Evolutionary conservation across 2,113 vertebrate species (phyloP).

Genomic region (Desmodus rotundus): DNA sequence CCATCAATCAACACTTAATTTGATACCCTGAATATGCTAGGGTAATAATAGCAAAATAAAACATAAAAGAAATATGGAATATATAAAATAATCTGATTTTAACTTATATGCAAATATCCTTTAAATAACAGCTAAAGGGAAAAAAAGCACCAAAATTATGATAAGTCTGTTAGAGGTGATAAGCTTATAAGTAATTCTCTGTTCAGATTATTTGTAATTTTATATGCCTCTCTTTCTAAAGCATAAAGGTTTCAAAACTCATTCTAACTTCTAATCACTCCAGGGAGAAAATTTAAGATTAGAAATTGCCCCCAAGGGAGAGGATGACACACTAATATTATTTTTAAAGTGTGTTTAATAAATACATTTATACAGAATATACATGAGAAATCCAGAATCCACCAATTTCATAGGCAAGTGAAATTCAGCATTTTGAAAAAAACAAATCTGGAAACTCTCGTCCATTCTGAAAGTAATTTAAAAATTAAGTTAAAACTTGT

Average conservation of each 20-base stretch:
- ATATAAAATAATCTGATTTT: constrained; percentile 14
- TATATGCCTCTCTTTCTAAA: constrained; percentile 6
- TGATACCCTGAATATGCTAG: neutral
- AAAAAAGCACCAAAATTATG: constrained; percentile 4
- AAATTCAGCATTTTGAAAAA: constrained; percentile 16
- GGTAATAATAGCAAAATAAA: constrained; percentile 38
- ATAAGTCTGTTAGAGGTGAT: neutral
- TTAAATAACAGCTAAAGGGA: neutral
- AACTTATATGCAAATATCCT: neutral
- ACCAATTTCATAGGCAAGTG: neutral
- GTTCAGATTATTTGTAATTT: constrained; percentile 8
- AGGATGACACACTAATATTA: neutral
- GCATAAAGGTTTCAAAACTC: neutral
- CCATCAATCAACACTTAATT: constrained; percentile 25
- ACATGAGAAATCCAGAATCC: neutral
- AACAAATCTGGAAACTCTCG: neutral
- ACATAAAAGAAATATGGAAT: neutral
- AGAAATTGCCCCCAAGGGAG: neutral
- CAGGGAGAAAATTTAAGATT: neutral
- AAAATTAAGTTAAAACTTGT: constrained; percentile 27
- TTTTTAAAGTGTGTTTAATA: neutral
- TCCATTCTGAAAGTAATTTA: neutral
- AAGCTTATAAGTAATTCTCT: neutral
- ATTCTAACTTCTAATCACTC: constrained; percentile 12
- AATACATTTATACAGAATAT: neutral